A percentile compares a stretch with the other conserved stretches of the same genome.
phyloP scores from a whole-genome alignment of 2,797 vertebrate genomes.

The Rhinichthys osculus region DNA sequence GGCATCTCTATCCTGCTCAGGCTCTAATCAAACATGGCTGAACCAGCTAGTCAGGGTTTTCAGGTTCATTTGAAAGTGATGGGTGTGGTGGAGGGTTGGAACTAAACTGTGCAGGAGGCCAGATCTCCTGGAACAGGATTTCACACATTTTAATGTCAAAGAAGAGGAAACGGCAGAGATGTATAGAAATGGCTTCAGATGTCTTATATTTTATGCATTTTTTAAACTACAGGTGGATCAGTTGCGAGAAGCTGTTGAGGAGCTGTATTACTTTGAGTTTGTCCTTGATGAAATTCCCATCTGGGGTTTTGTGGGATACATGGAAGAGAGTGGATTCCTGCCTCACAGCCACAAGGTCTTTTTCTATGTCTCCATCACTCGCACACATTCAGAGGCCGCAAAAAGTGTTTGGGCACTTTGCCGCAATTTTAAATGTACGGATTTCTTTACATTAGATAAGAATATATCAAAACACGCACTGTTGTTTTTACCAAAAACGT shows the following conservation, averaged over 20 bases:
- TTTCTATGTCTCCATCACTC: neutral
- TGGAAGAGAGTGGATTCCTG: constrained; percentile 92
- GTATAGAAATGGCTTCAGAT: neutral
- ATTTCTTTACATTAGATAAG: neutral
- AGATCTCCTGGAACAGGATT: neutral
- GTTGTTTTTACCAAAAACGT: neutral
- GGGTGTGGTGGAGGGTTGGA: constrained; percentile 1
- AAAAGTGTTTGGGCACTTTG: neutral
- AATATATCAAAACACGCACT: neutral
- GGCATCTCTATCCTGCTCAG: neutral
- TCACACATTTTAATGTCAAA: neutral
- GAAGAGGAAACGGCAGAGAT: neutral
- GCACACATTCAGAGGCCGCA: neutral
- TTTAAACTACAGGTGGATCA: constrained; percentile 82
- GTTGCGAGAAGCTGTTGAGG: constrained; percentile 90
- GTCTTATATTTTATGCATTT: neutral
- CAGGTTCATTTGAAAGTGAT: constrained; percentile 13
- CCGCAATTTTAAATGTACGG: neutral
- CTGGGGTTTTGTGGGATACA: constrained; percentile 93
- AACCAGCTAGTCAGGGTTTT: constrained; percentile 36
- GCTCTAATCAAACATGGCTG: neutral
- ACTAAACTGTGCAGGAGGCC: neutral
- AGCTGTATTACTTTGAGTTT: constrained; percentile 95
- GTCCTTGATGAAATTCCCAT: constrained; percentile 92
- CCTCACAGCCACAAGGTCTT: constrained; percentile 90